Conservation (phyloP, 2,888 invertebrate genomes). For the Altica lythri region DNA sequence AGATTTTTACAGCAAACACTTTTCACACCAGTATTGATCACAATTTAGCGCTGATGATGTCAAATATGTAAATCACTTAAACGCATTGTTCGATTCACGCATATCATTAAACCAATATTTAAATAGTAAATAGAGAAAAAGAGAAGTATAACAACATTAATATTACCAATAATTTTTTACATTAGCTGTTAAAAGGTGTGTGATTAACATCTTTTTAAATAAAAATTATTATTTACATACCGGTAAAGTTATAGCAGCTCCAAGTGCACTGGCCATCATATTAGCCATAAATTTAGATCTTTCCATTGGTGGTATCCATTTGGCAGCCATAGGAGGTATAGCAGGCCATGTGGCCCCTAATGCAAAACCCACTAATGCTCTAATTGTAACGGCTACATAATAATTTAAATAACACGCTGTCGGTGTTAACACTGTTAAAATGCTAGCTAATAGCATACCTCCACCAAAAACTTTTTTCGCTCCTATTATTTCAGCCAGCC, state of each 20-base stretch:
- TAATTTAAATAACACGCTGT: constrained; percentile 72
- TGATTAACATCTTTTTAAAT: no score
- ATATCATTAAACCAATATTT: no score
- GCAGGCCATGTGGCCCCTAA: constrained; percentile 91
- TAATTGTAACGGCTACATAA: constrained; percentile 69
- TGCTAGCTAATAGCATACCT: constrained; percentile 80
- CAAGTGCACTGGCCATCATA: constrained; percentile 91
- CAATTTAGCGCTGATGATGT: no score
- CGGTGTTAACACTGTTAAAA: constrained; percentile 82
- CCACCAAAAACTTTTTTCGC: constrained; percentile 84
- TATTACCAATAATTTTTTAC: no score
- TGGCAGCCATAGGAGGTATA: constrained; percentile 89
- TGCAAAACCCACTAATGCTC: constrained; percentile 64
- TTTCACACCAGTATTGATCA: no score
- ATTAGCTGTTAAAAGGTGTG: no score
- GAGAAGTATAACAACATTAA: no score
- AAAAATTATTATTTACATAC: constrained; percentile 66
- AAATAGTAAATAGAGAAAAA: no score
- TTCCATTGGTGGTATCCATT: constrained; percentile 94
- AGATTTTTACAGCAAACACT: no score
- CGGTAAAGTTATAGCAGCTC: constrained; percentile 90
- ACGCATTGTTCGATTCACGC: no score
- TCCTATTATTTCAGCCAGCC: constrained; percentile 81
- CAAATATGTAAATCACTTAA: no score
- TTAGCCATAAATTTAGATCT: constrained; percentile 91